Base-by-base conservation (phyloP, 1,140 invertebrate genomes). In the Oncopodura yosiiana region DNA sequence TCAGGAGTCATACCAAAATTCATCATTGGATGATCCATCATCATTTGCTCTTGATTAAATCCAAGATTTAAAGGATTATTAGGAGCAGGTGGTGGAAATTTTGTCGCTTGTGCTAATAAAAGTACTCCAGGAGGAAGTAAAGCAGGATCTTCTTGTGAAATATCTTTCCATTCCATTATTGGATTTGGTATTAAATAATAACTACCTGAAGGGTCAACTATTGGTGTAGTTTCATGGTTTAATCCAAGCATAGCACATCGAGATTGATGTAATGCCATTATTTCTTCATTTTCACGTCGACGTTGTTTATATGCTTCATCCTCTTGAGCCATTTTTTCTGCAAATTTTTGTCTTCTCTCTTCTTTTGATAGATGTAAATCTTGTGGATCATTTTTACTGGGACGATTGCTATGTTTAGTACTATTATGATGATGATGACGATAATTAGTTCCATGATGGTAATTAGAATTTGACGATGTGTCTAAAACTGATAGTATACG, bases 291-390 rank as follows among this genome's bases (percentile, higher is more conserved):
- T 53, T 79, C 76, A 37, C 75, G 66, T 11, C 77, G 68, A 26
- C 80, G 74, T 36, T 78, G 78, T 56, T 69, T 65, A 29, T 69
- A 66, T 51, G 66, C 65, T 42, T 80, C 78, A 61, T 81, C 77
- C 53, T 84, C 79, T 57, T 82, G 75, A 12, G 82, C 81, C 27
- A 83, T 80, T 72, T 86, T 81, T 16, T 81, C 68, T 19, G 83
- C 86, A 71, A 90, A 92, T 44, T 84, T 69, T 65, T 85, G 80
- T 26, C 87, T 69, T 3, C 85, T 69, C 63, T 87, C 79, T 43
- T 80, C 77, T 69, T 86, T 86, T 1, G 77, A 76, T 66, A 84
- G 70, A 45, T 73, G 73, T 2, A 75, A 68, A 37, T 66, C 73
- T 18, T 64, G 66, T 1, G 58, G 65, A 27, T 68, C 37, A 26